phyloP scores from a whole-genome alignment of 2,797 vertebrate genomes.

The Sebastes kiyomatsui region DNA sequence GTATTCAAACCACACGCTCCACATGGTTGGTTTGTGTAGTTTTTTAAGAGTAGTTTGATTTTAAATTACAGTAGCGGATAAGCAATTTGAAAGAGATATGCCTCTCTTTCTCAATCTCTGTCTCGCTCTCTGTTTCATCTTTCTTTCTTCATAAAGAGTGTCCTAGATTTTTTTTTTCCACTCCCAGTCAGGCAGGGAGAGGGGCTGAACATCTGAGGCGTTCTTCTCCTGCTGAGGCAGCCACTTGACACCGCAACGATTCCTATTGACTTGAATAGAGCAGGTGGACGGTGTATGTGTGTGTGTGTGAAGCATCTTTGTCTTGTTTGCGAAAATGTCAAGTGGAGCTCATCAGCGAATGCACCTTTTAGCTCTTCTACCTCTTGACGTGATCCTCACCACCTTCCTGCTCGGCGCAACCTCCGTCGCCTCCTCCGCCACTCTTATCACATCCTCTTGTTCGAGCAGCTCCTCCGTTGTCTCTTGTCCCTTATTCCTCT shows the following conservation, averaged over 20 bases:
- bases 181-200: conserved; percentile 7
- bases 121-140: conserved; percentile 9
- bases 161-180: conserved; percentile 27
- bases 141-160: conserved; percentile 28
- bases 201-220: conserved; percentile 24
- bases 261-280: conserved; percentile 36
- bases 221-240: conserved; percentile 37
- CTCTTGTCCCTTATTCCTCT: neutral
- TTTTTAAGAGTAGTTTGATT: neutral
- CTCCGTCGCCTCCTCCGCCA: neutral
- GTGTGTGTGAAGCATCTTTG: conserved; percentile 4
- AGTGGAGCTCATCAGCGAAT: conserved; percentile 46
- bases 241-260: conserved; percentile 37
- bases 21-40: neutral
- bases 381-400: conserved; percentile 12
- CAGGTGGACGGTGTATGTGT: conserved; percentile 43
- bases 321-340: conserved; percentile 40
- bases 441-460: conserved; percentile 21
- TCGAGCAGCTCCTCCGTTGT: neutral
- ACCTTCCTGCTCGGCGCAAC: neutral
- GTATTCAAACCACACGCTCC: neutral
- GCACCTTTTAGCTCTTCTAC: conserved; percentile 32
- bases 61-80: neutral
- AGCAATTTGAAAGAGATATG: conserved; percentile 13
- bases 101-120: conserved; percentile 2